These are phyloP conservation scores for Balaeniceps rex DNA, from an alignment of 2,113 vertebrate species.

Conservation along the genomic window DNA sequence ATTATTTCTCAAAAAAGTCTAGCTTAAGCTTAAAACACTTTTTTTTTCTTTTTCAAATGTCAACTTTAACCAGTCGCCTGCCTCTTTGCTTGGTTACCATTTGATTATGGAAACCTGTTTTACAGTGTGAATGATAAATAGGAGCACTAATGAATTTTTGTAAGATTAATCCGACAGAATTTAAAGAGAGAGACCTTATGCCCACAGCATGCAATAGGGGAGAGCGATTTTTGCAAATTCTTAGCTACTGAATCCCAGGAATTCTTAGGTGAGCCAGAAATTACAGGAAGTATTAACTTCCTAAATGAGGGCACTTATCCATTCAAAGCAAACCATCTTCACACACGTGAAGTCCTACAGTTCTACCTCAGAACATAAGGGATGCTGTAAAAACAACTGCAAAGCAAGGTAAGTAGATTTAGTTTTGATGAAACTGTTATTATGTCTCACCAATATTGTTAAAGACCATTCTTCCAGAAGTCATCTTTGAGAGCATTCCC, in stretches of 20 bases:
- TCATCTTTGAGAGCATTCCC: background rate
- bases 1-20: background rate
- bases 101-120: background rate
- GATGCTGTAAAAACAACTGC: background rate
- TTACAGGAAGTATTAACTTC: background rate
- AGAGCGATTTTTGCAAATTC: background rate
- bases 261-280: background rate
- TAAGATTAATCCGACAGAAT: background rate
- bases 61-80: background rate
- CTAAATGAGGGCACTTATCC: background rate
- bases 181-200: background rate
- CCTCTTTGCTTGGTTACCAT: background rate
- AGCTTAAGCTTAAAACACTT: background rate
- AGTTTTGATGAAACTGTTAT: constrained; percentile 4
- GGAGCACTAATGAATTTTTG: background rate
- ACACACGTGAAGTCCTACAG: background rate
- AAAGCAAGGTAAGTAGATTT: background rate
- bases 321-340: background rate
- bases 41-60: background rate
- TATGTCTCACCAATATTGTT: background rate
- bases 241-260: background rate
- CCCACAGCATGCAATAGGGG: background rate
- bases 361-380: background rate
- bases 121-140: background rate
- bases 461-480: background rate